A percentile compares a stretch with the other conserved stretches of the same genome.
These are phyloP conservation scores for Gymnogyps californianus DNA, from an alignment of 2,113 vertebrate species.

Conservation along the genomic window DNA sequence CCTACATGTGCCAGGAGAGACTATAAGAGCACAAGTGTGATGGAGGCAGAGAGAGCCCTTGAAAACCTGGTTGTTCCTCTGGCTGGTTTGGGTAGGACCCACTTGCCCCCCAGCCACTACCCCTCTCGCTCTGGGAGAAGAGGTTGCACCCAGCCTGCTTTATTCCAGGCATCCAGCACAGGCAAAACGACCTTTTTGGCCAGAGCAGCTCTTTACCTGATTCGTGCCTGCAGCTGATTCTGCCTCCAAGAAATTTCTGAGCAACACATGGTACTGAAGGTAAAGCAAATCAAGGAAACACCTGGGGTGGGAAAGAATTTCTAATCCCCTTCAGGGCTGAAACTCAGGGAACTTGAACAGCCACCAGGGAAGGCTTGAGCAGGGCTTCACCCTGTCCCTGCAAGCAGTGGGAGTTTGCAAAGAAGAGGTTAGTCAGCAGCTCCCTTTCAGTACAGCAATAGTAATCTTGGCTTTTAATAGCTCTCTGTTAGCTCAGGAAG, in stretches of 20 bases:
- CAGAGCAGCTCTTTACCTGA: neutral
- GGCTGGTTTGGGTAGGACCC: neutral
- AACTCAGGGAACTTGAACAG: neutral
- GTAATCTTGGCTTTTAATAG: neutral
- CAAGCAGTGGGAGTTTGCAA: neutral
- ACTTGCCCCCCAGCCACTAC: neutral
- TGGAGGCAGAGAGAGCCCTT: neutral
- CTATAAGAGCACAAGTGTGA: neutral
- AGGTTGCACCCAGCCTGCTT: neutral
- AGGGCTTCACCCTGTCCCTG: neutral
- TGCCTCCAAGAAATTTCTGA: neutral
- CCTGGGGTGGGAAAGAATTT: neutral
- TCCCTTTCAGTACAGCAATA: neutral
- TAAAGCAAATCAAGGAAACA: neutral
- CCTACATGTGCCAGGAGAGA: neutral
- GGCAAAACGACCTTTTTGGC: neutral
- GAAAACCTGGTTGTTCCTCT: neutral
- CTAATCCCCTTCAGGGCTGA: neutral
- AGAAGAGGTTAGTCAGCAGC: neutral
- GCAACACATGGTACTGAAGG: neutral
- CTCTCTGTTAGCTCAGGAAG: neutral
- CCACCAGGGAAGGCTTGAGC: neutral
- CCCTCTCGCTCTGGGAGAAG: neutral
- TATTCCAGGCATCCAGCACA: neutral
- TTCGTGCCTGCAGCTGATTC: neutral